Conservation (phyloP, 30 jellyfish, hydroid and myxozoan genomes). For the Phacellophora camtschatica region DNA sequence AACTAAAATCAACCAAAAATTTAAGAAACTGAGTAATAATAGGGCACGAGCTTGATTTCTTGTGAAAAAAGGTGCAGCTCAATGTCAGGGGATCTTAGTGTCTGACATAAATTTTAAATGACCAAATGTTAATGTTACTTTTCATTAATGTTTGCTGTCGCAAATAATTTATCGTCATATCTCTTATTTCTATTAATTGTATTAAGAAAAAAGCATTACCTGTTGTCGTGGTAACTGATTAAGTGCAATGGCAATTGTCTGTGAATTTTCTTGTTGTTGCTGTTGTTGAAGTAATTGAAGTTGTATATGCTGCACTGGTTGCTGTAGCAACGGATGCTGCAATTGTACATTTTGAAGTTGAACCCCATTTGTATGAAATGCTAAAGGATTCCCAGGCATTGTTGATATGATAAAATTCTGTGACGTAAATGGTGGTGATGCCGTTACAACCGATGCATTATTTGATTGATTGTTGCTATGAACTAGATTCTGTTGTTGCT, state of each 20-base stretch:
- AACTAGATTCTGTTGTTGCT: constrained; percentile 7
- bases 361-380: constrained; percentile 47
- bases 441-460: constrained; percentile 1
- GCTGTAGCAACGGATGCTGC: constrained; percentile 75
- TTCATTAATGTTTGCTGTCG: no score
- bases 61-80: no score
- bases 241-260: constrained; percentile 34
- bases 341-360: constrained; percentile 76
- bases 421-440: constrained; percentile 21
- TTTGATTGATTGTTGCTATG: constrained; percentile 6
- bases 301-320: constrained; percentile 65
- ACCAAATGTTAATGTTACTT: no score
- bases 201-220: no score
- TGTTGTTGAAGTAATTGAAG: constrained; percentile 71
- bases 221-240: constrained; percentile 48
- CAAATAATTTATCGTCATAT: no score
- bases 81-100: no score
- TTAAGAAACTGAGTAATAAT: no score
- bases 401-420: constrained; percentile 49
- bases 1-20: no score
- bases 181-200: no score
- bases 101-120: no score
- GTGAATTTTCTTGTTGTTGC: constrained; percentile 40
- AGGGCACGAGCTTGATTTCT: no score
- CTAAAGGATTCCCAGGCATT: constrained; percentile 38